Base-by-base conservation (phyloP, 2,113 vertebrate species). In the Lophotis ruficrista region DNA sequence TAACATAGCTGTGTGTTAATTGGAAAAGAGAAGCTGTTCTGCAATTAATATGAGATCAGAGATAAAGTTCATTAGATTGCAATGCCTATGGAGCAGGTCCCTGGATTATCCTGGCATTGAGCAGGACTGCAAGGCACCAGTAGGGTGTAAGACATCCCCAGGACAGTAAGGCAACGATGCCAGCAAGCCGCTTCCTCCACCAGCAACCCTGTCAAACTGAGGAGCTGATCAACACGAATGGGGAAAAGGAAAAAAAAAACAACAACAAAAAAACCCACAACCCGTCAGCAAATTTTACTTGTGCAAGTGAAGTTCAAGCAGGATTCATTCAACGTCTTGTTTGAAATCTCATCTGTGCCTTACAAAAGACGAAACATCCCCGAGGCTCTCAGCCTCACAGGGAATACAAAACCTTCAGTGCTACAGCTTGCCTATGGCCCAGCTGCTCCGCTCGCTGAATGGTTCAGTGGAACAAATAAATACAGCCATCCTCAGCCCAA, bases 331-430 rank as follows among this genome's bases (percentile, higher is more conserved):
- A 77, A 77, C 0, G 6, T 41, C 92, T 76, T 25, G 82, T 90
- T 90, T 91, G 93, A 91, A 90, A 92, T 81, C 95, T 96, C 93
- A 96, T 95, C 93, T 95, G 94, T 0, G 79, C 90, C 80, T 88
- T 33, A 93, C 71, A 92, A 93, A 93, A 78, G 90, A 86, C 16
- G 71, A 88, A 86, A 53, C 78, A 51, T 41, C 90, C 82, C 93
- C 64, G 2, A 73, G 60, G 92, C 83, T 69, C 87, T 90, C 82
- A 93, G 66, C 4, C 85, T 85, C 66, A 2, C 27, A 10, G 60
- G 72, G 72, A 90, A 88, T 56, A 75, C 71, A 96, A 94, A 94
- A 78, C 71, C 45, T n/a, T 65, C 16, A 16, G 5, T 70, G 90
- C 75, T 69, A 62, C 90, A 94, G 90, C 94, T 80, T 96, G 82